Base-by-base conservation (phyloP, 2,797 vertebrate species). In the Ceyx erithaca region DNA sequence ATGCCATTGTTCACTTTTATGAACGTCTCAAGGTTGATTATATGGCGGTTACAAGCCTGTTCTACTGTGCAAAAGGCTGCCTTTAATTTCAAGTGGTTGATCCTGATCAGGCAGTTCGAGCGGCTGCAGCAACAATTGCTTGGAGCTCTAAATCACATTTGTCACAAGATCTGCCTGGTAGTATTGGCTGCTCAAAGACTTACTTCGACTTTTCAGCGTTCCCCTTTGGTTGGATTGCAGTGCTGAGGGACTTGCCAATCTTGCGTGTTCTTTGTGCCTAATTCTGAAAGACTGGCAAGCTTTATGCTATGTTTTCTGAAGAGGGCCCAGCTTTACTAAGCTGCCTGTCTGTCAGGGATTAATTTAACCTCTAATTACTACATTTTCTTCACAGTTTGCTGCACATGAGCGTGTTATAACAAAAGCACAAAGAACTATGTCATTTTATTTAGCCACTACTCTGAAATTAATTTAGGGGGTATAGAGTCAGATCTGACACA, bases 351-450 rank as follows among this genome's bases (percentile, higher is more conserved):
- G 96, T 97, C 97, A 97, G 96, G 97, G 96, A 97, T 98, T 97
- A 97, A 97, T 97, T 98, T 97, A 97, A 97, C 97, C 96, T 97
- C 97, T 97, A 97, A 98, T 98, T 97, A 97, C 96, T 97, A 95
- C 96, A 96, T 97, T 97, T 97, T 97, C 95, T 97, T 97, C 90
- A 64, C 96, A 96, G 96, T 97, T 97, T 97, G 97, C 96, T 96
- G 95, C 95, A 95, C 51, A 96, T 92, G 94, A 97, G 94, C 87
- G 23, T 97, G 97, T 97, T 97, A 91, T 91, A 97, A 97, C 97
- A 97, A 97, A 97, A 97, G 97, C 97, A 97, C 94, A 96, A 95
- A 96, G 96, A 96, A 96, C 85, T 94, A 94, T 97, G 96, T 93
- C 94, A 95, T 96, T 97, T 97, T 95, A 94, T 96, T 97, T 97